A percentile compares a stretch with the other conserved stretches of the same genome.
Evolutionary conservation across 1,140 invertebrate species (phyloP).

Genomic region (Gonatopus flavifemur): DNA sequence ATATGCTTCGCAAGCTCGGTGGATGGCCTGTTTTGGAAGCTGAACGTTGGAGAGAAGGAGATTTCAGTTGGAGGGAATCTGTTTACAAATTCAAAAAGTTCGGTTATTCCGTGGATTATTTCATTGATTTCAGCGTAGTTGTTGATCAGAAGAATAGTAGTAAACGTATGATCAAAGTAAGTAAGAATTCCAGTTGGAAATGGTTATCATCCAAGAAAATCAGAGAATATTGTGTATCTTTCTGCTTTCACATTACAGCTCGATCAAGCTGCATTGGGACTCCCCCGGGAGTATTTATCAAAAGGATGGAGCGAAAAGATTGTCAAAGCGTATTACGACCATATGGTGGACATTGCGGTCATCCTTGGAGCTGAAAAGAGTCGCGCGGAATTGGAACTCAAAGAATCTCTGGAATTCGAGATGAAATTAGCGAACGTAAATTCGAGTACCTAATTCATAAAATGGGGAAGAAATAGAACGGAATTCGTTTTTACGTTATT

Average conservation of each 20-base stretch:
- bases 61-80: constrained; percentile 79
- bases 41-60: constrained; percentile 69
- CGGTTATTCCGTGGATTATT: constrained; percentile 88
- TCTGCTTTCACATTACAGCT: constrained; percentile 63
- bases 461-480: no score
- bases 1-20: constrained; percentile 75
- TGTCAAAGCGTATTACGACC: constrained; percentile 77
- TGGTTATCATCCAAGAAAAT: no score
- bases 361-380: constrained; percentile 79
- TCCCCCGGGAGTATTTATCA: constrained; percentile 86
- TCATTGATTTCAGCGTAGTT: constrained; percentile 88
- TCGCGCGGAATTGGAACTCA: constrained; percentile 73
- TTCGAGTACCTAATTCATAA: no score
- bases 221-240: no score
- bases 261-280: constrained; percentile 87
- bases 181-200: constrained; percentile 45
- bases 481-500: no score
- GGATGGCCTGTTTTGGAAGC: constrained; percentile 89
- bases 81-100: constrained; percentile 76
- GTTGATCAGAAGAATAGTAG: constrained; percentile 91
- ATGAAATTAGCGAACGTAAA: constrained; percentile 89
- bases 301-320: constrained; percentile 80
- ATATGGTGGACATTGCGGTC: constrained; percentile 85
- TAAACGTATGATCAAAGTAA: constrained; percentile 82
- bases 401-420: constrained; percentile 87